phyloP scores from a whole-genome alignment of 2,888 invertebrate species.

The Urechis unicinctus region DNA sequence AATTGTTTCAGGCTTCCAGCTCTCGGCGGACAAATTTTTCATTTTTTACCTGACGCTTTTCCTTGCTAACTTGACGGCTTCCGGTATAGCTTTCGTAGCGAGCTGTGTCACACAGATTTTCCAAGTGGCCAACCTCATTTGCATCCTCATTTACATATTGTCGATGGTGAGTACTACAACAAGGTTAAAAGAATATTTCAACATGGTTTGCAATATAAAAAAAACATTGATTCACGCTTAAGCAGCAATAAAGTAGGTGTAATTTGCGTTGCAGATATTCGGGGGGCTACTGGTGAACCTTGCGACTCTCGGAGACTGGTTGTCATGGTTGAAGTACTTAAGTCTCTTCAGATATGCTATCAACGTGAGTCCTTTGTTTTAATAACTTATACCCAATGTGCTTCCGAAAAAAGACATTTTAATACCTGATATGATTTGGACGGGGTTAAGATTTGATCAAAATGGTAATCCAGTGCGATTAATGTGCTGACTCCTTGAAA shows the following conservation, averaged over 20 bases:
- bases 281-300: slow-evolving; percentile 9
- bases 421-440: too few species aligned
- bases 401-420: too few species aligned
- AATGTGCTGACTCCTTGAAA: too few species aligned
- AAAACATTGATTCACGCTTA: too few species aligned
- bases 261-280: slow-evolving; percentile 3
- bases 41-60: not conserved
- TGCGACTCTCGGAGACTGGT: slow-evolving; percentile 6
- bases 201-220: too few species aligned
- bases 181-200: too few species aligned
- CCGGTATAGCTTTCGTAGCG: not conserved
- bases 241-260: not conserved
- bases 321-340: slow-evolving; percentile 10
- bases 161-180: not conserved
- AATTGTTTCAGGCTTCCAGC: not conserved
- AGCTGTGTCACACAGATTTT: not conserved
- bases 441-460: too few species aligned
- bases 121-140: not conserved
- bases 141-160: not conserved
- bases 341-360: slow-evolving; percentile 11
- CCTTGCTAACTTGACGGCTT: not conserved
- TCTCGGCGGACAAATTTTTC: not conserved
- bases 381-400: too few species aligned
- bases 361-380: not conserved
- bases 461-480: too few species aligned